Base-by-base conservation (phyloP, 1,140 invertebrate species). In the Cherax destructor region DNA sequence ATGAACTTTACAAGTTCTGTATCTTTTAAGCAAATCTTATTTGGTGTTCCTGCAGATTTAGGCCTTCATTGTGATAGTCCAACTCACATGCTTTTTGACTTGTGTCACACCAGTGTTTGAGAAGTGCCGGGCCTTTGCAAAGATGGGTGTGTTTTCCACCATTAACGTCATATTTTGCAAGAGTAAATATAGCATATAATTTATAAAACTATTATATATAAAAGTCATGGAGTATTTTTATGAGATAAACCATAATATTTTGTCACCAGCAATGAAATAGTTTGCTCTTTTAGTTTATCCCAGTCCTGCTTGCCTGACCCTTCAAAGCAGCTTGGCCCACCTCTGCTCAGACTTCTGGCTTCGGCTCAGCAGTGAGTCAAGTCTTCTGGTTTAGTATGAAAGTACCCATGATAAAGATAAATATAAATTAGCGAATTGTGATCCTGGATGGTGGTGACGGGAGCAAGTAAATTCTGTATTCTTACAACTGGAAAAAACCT, bases 61-160 rank as follows among this genome's bases (percentile, higher is more conserved):
- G 80, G 83, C 83, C 83, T 84, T 84, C 30, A 72, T 84, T 84
- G 59, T 83, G 81, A 72, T 47, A 47, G 47, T 24, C 69, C 84
- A 76, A 13, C 84, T 86, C 84, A 52, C 84, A 86, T 77, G 84
- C 72, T 47, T 72, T 21, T 10, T 74, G 24, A 74, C n/a, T 74
- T 74, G 24, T 65, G 18, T 65, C 18, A 21, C 61, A 65, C 61
- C 61, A 65, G 61, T 65, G 61, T 65, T 65, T 65, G 61, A 65
- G 61, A 16, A 65, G 61, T 65, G 61, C 61, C 61, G 61, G 61
- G 61, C 61, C 61, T 65, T 65, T 65, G 61, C 61, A 65, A 18
- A 65, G 61, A 65, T 16, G 61, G 61, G 61, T 5, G 11, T 21
- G 13, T 65, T 65, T 13, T 65, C 61, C 13, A 16, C 61, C 21